Conservation (phyloP, 2,888 invertebrate genomes). For the Athalia cordata region DNA sequence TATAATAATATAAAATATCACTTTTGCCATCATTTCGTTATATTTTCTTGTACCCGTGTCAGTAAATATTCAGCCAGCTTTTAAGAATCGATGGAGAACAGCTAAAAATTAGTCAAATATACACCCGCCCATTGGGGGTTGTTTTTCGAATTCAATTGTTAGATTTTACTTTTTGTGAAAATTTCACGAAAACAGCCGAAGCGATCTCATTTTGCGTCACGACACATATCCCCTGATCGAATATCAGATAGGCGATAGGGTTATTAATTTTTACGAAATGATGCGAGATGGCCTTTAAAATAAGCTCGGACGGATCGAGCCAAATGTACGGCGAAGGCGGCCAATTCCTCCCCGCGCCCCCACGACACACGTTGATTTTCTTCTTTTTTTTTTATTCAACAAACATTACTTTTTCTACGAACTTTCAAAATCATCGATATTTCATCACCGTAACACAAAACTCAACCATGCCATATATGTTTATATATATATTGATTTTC, state of each 20-base stretch:
- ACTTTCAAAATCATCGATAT: background rate
- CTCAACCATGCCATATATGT: background rate
- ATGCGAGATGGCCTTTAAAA: constrained; percentile 40
- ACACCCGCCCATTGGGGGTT: too few species aligned
- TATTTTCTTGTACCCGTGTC: background rate
- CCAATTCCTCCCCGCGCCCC: constrained; percentile 62
- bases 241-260: constrained; percentile 8
- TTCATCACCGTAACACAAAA: background rate
- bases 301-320: constrained; percentile 51
- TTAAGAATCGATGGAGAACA: background rate
- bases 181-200: too few species aligned
- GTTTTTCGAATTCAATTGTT: too few species aligned
- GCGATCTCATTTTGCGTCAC: background rate
- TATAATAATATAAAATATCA: constrained; percentile 44
- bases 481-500: too few species aligned
- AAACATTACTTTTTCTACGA: background rate
- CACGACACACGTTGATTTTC: constrained; percentile 64
- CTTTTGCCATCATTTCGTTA: constrained; percentile 28
- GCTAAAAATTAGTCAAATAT: background rate
- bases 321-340: constrained; percentile 59
- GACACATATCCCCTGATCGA: background rate
- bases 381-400: constrained; percentile 10
- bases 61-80: background rate
- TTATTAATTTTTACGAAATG: constrained; percentile 20
- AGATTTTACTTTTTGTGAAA: too few species aligned